phyloP scores from a whole-genome alignment of 2,888 invertebrate genomes.

The Agonopterix arenella region DNA sequence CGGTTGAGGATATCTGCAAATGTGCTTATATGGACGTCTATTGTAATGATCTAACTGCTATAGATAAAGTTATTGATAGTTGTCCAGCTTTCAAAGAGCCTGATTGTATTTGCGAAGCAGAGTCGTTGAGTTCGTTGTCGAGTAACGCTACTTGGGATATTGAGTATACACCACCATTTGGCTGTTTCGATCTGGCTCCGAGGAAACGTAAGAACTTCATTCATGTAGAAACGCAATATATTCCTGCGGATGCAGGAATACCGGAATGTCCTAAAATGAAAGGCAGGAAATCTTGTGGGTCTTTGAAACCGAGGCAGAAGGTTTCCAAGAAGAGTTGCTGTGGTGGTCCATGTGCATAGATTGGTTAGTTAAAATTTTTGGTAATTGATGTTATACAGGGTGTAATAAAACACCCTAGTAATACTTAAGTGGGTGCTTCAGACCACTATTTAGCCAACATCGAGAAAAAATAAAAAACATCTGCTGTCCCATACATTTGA shows the following conservation, averaged over 20 bases:
- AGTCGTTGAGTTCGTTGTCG: conserved; percentile 61
- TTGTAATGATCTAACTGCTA: conserved; percentile 62
- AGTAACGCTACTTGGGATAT: conserved; percentile 82
- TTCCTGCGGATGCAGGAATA: conserved; percentile 69
- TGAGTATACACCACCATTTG: conserved; percentile 84
- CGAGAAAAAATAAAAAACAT: too few species aligned
- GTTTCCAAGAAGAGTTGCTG: too few species aligned
- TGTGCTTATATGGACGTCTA: conserved; percentile 72
- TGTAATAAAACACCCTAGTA: too few species aligned
- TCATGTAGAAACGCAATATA: conserved; percentile 80
- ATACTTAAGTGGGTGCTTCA: too few species aligned
- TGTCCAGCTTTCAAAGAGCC: conserved; percentile 67
- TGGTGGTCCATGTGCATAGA: too few species aligned
- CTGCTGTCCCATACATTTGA: too few species aligned
- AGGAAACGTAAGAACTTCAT: conserved; percentile 65
- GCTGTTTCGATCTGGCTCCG: conserved; percentile 78
- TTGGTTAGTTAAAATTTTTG: too few species aligned
- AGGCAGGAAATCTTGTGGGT: conserved; percentile 36
- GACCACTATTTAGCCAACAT: too few species aligned
- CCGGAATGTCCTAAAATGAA: conserved; percentile 35
- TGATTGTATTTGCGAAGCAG: conserved; percentile 54
- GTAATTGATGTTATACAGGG: too few species aligned
- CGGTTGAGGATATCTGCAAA: conserved; percentile 64
- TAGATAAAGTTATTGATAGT: conserved; percentile 61
- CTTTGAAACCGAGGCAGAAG: conserved; percentile 12